These are phyloP conservation scores for Temnothorax unifasciatus DNA, from an alignment of 2,888 invertebrate species.

Conservation along the genomic window DNA sequence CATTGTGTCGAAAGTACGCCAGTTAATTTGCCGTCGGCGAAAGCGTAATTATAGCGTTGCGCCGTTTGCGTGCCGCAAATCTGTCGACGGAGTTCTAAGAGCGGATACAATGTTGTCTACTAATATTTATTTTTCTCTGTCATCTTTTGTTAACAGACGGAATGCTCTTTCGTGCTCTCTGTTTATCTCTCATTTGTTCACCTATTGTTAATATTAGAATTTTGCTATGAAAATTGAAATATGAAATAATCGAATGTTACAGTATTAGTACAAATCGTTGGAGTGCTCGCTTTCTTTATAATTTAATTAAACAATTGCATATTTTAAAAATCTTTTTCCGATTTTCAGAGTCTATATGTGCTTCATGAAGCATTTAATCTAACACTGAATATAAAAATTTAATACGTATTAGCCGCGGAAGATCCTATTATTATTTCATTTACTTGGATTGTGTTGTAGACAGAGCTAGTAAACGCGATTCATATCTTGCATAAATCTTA, in stretches of 20 bases:
- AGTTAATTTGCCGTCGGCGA: slow-evolving; percentile 52
- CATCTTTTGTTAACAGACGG: background rate
- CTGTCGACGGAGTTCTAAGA: slow-evolving; percentile 39
- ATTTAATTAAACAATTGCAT: background rate
- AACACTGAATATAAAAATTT: background rate
- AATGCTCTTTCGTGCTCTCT: background rate
- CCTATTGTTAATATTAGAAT: background rate
- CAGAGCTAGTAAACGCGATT: background rate
- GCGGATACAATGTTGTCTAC: slow-evolving; percentile 15
- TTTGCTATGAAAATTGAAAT: background rate
- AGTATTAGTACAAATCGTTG: background rate
- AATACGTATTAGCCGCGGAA: background rate
- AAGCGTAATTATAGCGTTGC: slow-evolving; percentile 55
- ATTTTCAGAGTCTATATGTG: background rate
- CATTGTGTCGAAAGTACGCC: slow-evolving; percentile 50
- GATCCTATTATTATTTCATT: background rate
- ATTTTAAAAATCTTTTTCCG: background rate
- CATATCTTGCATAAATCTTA: background rate
- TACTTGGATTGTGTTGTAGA: background rate
- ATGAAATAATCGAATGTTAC: slow-evolving; percentile 1
- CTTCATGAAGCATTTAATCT: slow-evolving; percentile 10
- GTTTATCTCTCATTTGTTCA: background rate
- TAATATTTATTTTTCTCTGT: slow-evolving; percentile 23
- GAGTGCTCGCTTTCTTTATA: background rate
- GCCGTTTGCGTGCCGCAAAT: slow-evolving; percentile 51